phyloP scores from a whole-genome alignment of 2,888 invertebrate genomes.

The Tipula helvola region DNA sequence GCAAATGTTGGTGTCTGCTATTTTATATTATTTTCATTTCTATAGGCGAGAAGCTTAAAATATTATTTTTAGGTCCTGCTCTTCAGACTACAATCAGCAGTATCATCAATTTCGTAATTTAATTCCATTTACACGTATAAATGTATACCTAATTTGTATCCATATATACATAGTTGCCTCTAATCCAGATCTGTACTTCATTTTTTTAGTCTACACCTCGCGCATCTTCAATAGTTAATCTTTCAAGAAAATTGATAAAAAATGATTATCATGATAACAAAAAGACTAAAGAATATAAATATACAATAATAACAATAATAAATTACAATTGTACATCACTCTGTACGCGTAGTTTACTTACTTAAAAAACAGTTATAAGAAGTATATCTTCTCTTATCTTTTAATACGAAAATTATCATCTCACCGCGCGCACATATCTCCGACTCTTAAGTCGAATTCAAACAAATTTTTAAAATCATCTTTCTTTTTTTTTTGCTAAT shows the following conservation, averaged over 20 bases:
- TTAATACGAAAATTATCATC: not conserved
- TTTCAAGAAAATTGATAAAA: conserved; percentile 4
- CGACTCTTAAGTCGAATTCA: not conserved
- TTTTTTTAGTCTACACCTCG: not conserved
- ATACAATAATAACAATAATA: not conserved
- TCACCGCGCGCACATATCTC: not conserved
- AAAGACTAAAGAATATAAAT: not conserved
- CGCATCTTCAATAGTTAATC: conserved; percentile 4
- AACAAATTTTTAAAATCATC: not conserved
- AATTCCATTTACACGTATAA: no score
- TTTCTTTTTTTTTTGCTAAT: not conserved
- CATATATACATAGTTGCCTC: not conserved
- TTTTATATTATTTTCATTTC: no score
- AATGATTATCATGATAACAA: not conserved
- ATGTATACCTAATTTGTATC: no score
- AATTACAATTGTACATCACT: not conserved
- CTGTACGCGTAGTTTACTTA: not conserved
- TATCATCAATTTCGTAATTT: no score
- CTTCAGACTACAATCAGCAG: no score
- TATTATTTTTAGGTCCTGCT: no score
- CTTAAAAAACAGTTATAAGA: not conserved
- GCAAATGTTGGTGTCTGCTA: no score
- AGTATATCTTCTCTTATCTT: not conserved
- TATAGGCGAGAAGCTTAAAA: no score
- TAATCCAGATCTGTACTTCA: not conserved